Evolutionary conservation across 2,888 invertebrate genomes (phyloP), one percentile per base, ranked within the genome.

Genomic region (Cryptus viduatorius): DNA sequence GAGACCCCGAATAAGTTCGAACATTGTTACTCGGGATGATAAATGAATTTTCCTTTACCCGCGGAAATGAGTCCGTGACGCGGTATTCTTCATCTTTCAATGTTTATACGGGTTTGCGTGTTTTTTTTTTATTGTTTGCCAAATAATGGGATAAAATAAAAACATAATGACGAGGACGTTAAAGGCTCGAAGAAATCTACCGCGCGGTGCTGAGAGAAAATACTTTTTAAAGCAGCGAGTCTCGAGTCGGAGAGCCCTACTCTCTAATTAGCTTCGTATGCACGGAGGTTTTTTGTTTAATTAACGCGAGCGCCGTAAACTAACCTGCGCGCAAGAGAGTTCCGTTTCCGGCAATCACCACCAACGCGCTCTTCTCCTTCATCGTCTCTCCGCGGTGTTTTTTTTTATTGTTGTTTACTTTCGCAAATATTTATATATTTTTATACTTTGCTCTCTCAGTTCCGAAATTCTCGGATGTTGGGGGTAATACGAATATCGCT

Each of bases 211-310:
- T 42, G 80, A 72, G 79, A 59, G 80, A 83, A 89, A 89, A 89
- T 89, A 89, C 83, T 87, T 82, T 89, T 86, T 86, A 88, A 88
- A 82, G 87, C 85, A 85, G 83, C 85, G 86, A 86, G 80, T 80
- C 80, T 82, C 56, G 79, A 65, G 72, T 81, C 12, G 8, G 65
- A 73, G 86, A 87, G 88, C 86, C 84, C 86, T 85, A 88, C 88
- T 91, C 89, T 89, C 89, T 91, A 90, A 91, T 91, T 91, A 91
- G 88, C 89, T 90, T 86, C 88, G 89, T 89, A 86, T 89, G 89
- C 88, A 88, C 86, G 85, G 84, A 56, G 90, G 89, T 89, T 90
- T 91, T 91, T 91, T 91, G 90, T 91, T 91, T 91, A 91, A 91
- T 91, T 91, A 91, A 90, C 90, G 89, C 89, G 89, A 89, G 86